Evolutionary conservation across 2,888 invertebrate species (phyloP), one percentile per base, ranked within the genome.

Genomic region (Atrina japonica): DNA sequence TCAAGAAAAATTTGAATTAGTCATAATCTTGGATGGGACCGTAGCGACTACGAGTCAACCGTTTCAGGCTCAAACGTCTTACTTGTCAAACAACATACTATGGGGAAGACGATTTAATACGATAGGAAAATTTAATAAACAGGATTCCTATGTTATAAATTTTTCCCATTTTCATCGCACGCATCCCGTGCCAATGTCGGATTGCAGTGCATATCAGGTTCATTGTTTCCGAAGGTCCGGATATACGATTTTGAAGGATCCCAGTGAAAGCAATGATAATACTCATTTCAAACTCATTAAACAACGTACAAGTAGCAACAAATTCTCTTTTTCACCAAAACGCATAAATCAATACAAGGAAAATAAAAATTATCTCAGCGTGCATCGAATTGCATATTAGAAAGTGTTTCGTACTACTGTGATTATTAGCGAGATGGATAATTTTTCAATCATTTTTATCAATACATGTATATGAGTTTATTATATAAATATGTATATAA

Each of bases 21-120:
- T 98, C 70, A 97, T 97, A 27, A 96, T 98, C 92, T 92, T 98
- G 85, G 97, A 96, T 91, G 97, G 96, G 0, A 75, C 94, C n/a
- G 96, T 97, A 49, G 75, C 77, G n/a, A 72, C 82, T 0, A 97
- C 97, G 5, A 76, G 80, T 49, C 66, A 64, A n/a, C 70, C 80
- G 0, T 78, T 84, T 40, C 82, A 83, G 53, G 72, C 73, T 6
- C 67, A 64, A 27, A 71, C 69, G 6, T 77, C 81, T 3, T 81
- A 76, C 40, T 68, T 76, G n/a, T 71, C 81, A 5, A 73, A 71
- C 66, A 77, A 81, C 25, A 75, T 81, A 18, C 43, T 63, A 18
- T 81, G 81, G 81, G 81, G 81, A 1, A 75, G 73, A 55, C 63
- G 78, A 40, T 75, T 81, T 47, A 50, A 67, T 16, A 73, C 75